These are phyloP conservation scores for Elaphurus davidianus DNA, from an alignment of 2,113 vertebrate genomes.

Conservation along the genomic window DNA sequence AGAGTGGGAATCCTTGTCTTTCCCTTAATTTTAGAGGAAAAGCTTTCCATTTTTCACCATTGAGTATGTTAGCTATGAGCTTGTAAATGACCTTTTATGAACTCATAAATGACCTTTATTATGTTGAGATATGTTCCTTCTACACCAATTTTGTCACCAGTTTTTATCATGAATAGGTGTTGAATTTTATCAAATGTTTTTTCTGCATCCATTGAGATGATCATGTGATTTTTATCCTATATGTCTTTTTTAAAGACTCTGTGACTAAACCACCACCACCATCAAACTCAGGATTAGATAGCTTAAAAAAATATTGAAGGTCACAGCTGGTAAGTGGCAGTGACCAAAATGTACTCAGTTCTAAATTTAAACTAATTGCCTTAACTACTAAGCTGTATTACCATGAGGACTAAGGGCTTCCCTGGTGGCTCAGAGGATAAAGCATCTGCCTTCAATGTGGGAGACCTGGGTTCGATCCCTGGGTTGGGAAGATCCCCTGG, in stretches of 20 bases:
- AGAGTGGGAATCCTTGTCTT: not conserved
- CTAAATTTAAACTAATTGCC: not conserved
- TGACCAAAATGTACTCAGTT: not conserved
- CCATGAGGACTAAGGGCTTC: not conserved
- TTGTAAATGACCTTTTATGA: not conserved
- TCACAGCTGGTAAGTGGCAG: not conserved
- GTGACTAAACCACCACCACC: not conserved
- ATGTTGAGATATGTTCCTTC: not conserved
- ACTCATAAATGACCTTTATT: not conserved
- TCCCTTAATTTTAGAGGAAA: not conserved
- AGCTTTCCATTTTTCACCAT: not conserved
- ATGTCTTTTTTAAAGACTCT: not conserved
- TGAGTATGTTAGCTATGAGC: not conserved
- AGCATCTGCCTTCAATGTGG: not conserved
- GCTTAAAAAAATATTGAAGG: not conserved
- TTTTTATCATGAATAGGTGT: not conserved
- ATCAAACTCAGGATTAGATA: not conserved
- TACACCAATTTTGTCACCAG: not conserved
- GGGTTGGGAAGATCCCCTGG: rapidly evolving
- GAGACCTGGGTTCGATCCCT: rapidly evolving
- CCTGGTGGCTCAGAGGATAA: no score
- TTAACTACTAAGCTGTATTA: not conserved
- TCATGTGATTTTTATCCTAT: not conserved
- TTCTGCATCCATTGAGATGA: not conserved
- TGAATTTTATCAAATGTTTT: not conserved